Conservation (phyloP, 2,888 invertebrate genomes). For the Argynnis bischoffii region DNA sequence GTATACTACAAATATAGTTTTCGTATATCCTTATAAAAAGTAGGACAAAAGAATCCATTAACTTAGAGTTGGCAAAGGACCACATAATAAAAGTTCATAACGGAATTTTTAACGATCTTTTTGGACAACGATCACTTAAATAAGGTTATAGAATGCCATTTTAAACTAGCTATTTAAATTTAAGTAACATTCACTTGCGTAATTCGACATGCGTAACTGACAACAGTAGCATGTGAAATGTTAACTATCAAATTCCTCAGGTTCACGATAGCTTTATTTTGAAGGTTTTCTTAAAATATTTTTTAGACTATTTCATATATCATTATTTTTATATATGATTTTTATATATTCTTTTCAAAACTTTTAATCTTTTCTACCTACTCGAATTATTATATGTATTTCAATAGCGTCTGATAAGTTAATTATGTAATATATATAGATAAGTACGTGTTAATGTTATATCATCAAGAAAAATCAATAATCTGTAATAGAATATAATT, state of each 20-base stretch:
- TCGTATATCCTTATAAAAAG: slow-evolving; percentile 7
- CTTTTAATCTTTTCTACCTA: background rate
- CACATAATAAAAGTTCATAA: slow-evolving; percentile 32
- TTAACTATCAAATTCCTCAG: slow-evolving; percentile 10
- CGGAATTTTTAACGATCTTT: slow-evolving; percentile 32
- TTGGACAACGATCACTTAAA: slow-evolving; percentile 26
- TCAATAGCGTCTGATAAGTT: slow-evolving; percentile 62
- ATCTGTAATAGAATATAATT: background rate
- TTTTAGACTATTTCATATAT: no score
- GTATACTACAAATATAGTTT: background rate
- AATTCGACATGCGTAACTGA: slow-evolving; percentile 26
- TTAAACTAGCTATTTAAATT: slow-evolving; percentile 24
- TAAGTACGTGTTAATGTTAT: slow-evolving; percentile 67
- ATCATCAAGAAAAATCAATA: slow-evolving; percentile 47
- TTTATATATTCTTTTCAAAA: background rate
- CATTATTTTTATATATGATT: background rate
- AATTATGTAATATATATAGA: slow-evolving; percentile 64
- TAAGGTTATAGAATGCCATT: slow-evolving; percentile 24
- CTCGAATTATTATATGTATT: slow-evolving; percentile 15
- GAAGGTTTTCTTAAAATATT: background rate
- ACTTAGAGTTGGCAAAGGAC: slow-evolving; percentile 30
- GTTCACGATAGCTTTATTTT: background rate
- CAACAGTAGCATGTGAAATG: slow-evolving; percentile 18
- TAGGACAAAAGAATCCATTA: slow-evolving; percentile 30
- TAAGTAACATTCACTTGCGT: slow-evolving; percentile 24